Conservation (phyloP, 2,797 vertebrate species). For the Octomys mimax region DNA sequence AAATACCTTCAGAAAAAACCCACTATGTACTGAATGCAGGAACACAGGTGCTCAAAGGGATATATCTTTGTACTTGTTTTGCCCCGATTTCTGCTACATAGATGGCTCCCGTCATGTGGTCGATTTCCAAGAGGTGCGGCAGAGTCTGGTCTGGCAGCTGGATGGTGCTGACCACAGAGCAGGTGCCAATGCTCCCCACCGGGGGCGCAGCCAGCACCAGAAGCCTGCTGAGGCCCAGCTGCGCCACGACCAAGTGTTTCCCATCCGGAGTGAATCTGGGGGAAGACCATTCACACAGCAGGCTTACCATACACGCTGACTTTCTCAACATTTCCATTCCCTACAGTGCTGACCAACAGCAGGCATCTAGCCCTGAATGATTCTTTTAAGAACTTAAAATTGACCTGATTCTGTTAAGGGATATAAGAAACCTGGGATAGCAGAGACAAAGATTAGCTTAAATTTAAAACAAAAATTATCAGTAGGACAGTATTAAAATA, state of each 20-base stretch:
- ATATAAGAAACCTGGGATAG: neutral
- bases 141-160: conserved; percentile 94
- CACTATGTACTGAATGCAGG: neutral
- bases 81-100: conserved; percentile 97
- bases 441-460: neutral
- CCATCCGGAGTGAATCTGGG: conserved; percentile 92
- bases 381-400: conserved; percentile 1
- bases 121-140: conserved; percentile 95
- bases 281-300: neutral
- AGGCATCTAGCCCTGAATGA: neutral
- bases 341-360: neutral
- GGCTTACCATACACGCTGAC: neutral
- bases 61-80: conserved; percentile 96
- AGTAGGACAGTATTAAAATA: neutral
- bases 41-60: conserved; percentile 85
- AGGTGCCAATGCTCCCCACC: conserved; percentile 92
- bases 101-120: conserved; percentile 92
- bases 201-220: conserved; percentile 92
- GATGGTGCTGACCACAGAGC: conserved; percentile 91
- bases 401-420: neutral
- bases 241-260: conserved; percentile 94
- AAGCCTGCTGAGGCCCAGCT: conserved; percentile 94
- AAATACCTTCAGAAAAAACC: neutral
- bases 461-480: neutral
- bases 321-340: neutral